phyloP scores from a whole-genome alignment of 1,140 invertebrate genomes.

The Leptinotarsa texana region DNA sequence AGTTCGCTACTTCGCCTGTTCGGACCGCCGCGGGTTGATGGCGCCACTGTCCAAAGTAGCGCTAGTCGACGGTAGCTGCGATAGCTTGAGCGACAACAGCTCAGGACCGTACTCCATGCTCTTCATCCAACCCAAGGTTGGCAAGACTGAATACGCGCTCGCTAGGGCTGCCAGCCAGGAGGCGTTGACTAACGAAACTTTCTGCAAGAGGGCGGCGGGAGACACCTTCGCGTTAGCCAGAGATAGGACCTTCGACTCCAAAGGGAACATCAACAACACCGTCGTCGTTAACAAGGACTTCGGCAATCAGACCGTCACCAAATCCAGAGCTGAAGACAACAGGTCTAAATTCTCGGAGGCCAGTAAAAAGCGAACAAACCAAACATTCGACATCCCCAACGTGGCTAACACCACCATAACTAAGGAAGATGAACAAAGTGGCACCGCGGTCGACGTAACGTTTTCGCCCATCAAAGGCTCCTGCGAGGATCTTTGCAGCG shows the following conservation, averaged over 20 bases:
- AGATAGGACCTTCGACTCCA: neutral
- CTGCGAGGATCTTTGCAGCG: constrained; percentile 24
- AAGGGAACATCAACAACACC: neutral
- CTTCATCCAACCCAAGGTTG: constrained; percentile 56
- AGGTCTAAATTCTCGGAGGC: neutral
- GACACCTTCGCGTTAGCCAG: neutral
- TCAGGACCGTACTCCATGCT: constrained; percentile 63
- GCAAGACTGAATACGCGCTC: constrained; percentile 18
- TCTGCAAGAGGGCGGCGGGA: neutral
- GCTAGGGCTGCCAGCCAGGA: neutral
- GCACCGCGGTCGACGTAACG: neutral
- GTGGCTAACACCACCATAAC: neutral
- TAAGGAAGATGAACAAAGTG: neutral
- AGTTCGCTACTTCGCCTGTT: constrained; percentile 60
- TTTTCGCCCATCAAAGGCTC: constrained; percentile 27
- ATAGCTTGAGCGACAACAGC: constrained; percentile 43
- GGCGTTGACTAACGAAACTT: neutral
- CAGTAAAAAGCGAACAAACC: constrained; percentile 30
- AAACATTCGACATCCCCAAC: constrained; percentile 9
- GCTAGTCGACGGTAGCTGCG: constrained; percentile 23
- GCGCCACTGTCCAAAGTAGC: constrained; percentile 58
- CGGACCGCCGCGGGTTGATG: constrained; percentile 58
- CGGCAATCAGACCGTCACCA: neutral
- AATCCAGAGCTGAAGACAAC: neutral
- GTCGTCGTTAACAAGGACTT: neutral